Conservation (phyloP, 2,797 vertebrate species). For the Propithecus perrieri region DNA sequence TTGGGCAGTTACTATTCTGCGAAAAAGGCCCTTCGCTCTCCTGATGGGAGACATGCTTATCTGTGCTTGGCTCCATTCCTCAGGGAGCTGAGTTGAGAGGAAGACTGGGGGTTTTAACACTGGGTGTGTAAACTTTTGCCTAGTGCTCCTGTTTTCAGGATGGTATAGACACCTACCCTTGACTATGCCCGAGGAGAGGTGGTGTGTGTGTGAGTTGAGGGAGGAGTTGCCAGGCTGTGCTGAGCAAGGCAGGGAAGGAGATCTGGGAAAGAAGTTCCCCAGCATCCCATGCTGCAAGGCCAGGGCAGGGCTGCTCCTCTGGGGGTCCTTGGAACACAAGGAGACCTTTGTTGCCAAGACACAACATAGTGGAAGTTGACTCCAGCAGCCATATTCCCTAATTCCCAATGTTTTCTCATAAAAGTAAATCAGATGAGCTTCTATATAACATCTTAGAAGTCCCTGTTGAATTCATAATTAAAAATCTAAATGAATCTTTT, state of each 20-base stretch:
- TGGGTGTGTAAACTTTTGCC: neutral
- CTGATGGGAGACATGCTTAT: neutral
- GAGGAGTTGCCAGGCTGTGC: neutral
- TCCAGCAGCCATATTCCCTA: neutral
- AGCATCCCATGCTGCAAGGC: fast-evolving
- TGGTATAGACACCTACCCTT: neutral
- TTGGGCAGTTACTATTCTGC: neutral
- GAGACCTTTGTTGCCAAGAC: neutral
- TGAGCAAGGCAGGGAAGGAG: neutral
- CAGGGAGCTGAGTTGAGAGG: neutral
- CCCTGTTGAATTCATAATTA: constrained; percentile 52
- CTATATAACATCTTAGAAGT: neutral
- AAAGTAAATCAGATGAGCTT: constrained; percentile 24
- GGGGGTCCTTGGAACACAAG: neutral
- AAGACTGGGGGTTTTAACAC: neutral
- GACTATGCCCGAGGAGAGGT: neutral
- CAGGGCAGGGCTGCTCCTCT: neutral
- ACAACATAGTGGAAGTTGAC: neutral
- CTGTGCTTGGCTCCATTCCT: neutral
- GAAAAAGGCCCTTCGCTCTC: neutral
- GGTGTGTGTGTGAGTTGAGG: neutral
- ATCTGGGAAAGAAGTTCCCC: neutral
- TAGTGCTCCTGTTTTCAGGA: neutral
- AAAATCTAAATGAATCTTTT: constrained; percentile 54
- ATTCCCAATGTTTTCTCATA: neutral